Base-by-base conservation (phyloP, 2,888 invertebrate genomes). In the Heliconius aoede region DNA sequence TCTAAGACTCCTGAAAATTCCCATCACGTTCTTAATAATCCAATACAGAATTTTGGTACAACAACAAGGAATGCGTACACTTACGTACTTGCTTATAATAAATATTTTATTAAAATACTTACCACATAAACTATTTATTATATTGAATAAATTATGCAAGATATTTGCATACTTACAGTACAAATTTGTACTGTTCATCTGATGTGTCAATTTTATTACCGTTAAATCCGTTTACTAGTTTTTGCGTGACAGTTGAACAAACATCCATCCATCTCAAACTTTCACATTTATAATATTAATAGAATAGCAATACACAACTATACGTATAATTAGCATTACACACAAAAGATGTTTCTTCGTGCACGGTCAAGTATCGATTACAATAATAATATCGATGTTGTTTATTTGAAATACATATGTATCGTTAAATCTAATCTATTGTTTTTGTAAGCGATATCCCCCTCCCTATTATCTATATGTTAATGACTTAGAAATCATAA, bases 391-490 rank as follows among this genome's bases (percentile, higher is more conserved):
- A 58, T 60, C 13, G 60, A 72, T 69, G 32, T 1, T 69, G 32
- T 69, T 69, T 69, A 69, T 72, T 72, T 28, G 60, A 72, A 40
- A 64, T 69, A 74, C 46, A 46, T 46, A 18, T 55, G 69, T 74
- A 73, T 61, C 72, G 68, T 73, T 71, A 73, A 73, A 77, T 74
- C 60, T 77, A 77, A 77, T 77, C 73, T 69, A 77, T 79, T 78
- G 76, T 79, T 72, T 73, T 74, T 74, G 73, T 76, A 74, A 65
- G 72, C 76, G 62, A 73, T 79, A 76, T 74, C 60, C 51, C 60
- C 51, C 74, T 61, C 51, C 77, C 78, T 84, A 85, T 86, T 86
- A 84, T 84, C 84, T n/a, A 83, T 86, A 85, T 88, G 85, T 76
- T 87, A 86, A 87, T 86, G 79, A 78, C 69, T 76, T 74, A 74